Evolutionary conservation across 2,888 invertebrate species (phyloP), one percentile per base, ranked within the genome.

Genomic region (Colostygia pectinataria): DNA sequence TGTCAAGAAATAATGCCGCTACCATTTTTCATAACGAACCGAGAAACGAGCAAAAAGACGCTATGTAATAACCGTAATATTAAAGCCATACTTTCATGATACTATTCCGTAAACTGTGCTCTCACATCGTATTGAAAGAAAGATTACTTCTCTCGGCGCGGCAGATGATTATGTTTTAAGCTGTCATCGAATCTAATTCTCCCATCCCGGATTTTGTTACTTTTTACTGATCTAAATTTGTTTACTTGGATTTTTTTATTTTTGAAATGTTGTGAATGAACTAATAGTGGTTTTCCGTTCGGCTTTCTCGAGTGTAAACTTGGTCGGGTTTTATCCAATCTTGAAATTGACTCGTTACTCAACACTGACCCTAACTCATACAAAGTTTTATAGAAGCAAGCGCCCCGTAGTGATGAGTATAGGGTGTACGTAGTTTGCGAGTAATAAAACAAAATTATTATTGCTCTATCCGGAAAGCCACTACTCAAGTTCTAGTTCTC

Each of bases 161-260:
- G 68, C 84, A 81, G 71, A 77, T 83, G 84, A 82, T 75, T 69
- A 70, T 68, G 66, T 71, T 77, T n/a, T 67, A 65, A 69, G 55
- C 69, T 79, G 81, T 83, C 81, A 65, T 64, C 82, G 59, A 58
- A 53, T 57, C 52, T 62, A 63, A 55, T 43, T 36, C 40, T 36
- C 40, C 20, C 47, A 55, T 57, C 55, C 48, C 57, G 57, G 47
- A n/a, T n/a, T n/a, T n/a, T 50, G 8, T 5, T 38, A n/a, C 10
- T 23, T 45, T 27, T 45, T 33, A 27, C 6, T 38, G n/a, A 20
- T 5, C 5, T 20, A 6, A 5, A 2, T 20, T 5, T 20, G 1
- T 20, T 5, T 5, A 6, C 6, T 4, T 6, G 1, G 4, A 4
- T 6, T 20, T 20, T 5, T 20, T 20, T 6, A 4, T 18, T 18